phyloP scores from a whole-genome alignment of 2,888 invertebrate genomes.

The Cephus nigrinus region DNA sequence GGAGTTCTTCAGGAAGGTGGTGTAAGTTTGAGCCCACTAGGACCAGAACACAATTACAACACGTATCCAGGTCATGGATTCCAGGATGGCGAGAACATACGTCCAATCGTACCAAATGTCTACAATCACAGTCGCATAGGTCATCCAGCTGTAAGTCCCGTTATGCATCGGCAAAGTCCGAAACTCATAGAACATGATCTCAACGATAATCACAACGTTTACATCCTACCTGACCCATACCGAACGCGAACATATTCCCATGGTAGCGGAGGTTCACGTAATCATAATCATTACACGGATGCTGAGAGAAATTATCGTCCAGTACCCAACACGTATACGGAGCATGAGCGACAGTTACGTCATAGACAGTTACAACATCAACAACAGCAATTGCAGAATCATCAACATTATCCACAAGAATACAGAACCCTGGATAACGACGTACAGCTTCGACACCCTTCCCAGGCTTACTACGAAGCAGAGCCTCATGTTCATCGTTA shows the following conservation, averaged over 20 bases:
- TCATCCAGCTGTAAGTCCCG: conserved; percentile 39
- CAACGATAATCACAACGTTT: conserved; percentile 60
- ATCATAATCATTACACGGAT: conserved; percentile 44
- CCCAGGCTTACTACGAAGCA: conserved; percentile 34
- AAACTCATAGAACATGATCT: conserved; percentile 55
- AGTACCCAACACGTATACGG: conserved; percentile 55
- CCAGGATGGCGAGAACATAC: conserved; percentile 28
- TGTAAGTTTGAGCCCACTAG: conserved; percentile 54
- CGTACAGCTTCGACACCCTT: background rate
- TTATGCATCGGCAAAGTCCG: conserved; percentile 40
- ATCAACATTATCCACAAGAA: conserved; percentile 35
- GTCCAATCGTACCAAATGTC: background rate
- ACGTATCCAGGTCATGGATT: conserved; percentile 35
- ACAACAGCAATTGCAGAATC: conserved; percentile 34
- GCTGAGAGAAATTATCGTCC: conserved; percentile 51
- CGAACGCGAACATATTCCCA: conserved; percentile 60
- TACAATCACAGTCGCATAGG: conserved; percentile 42
- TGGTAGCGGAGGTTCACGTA: conserved; percentile 49
- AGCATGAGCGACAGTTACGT: conserved; percentile 55
- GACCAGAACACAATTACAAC: conserved; percentile 49
- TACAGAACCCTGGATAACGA: conserved; percentile 5
- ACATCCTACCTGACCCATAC: conserved; percentile 55
- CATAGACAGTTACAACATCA: conserved; percentile 47
- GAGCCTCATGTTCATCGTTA: conserved; percentile 43
- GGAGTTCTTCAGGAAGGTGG: conserved; percentile 53